Percentiles rank a stretch among this genome's conserved stretches.
Conservation (phyloP, 92 coral and sea anemone species). For the Zoanthus sociatus region DNA sequence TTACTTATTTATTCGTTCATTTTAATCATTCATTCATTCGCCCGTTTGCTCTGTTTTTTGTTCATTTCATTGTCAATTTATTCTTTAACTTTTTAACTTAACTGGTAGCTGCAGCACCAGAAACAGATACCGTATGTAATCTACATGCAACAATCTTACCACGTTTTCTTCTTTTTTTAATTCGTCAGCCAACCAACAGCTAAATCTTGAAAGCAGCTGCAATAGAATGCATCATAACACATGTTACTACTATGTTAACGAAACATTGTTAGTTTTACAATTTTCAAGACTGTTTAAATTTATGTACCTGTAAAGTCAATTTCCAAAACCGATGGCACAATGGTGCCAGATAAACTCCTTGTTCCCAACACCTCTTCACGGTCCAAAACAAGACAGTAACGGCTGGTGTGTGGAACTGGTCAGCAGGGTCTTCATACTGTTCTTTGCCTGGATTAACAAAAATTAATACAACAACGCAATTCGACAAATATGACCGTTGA, state of each 20-base stretch:
- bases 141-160: conserved; percentile 7
- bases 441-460: not conserved
- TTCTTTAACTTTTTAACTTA: no score
- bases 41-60: no score
- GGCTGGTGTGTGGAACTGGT: conserved; percentile 65
- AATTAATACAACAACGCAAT: not conserved
- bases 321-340: conserved; percentile 97
- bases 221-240: not conserved
- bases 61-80: no score
- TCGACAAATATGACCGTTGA: not conserved
- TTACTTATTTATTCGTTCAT: no score
- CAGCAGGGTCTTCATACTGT: conserved; percentile 8
- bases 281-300: not conserved
- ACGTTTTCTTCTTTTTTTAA: conserved; percentile 22
- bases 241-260: not conserved
- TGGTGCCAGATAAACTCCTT: conserved; percentile 85
- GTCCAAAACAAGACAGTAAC: conserved; percentile 83
- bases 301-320: conserved; percentile 87
- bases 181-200: conserved; percentile 79
- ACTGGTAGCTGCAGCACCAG: no score
- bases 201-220: conserved; percentile 86
- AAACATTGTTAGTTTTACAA: no score
- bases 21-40: no score
- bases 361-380: conserved; percentile 88
- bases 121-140: not conserved